Evolutionary conservation across 1,140 invertebrate species (phyloP), one percentile per base, ranked within the genome.

Genomic region (Leptestheria dahalacensis): DNA sequence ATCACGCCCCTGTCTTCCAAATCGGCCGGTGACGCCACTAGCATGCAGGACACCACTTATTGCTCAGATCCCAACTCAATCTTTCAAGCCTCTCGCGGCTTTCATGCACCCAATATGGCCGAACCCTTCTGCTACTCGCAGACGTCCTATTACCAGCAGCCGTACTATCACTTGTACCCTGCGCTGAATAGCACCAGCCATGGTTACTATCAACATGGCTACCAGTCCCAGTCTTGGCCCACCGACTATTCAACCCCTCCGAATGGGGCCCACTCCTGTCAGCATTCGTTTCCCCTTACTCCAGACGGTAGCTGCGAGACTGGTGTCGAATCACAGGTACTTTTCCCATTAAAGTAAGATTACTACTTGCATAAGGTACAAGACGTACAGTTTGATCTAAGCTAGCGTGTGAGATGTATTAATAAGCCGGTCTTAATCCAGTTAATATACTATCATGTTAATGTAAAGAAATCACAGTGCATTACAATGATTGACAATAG

Each of bases 1-100:
- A 72, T 72, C 15, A 65, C 74, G 9, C 68, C 69, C 0, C 15
- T 55, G 26, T 55, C 53, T 33, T 55, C 53, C 1, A 55, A 29
- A 55, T 55, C 53, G 26, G 53, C 26, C 25, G 53, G 53, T n/a
- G 53, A 55, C 26, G 53, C 20, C 18, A 29, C 25, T 29, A 29
- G 25, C n/a, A 55, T 41, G 25, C 53, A 15, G 28, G 52, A 3
- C 24, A 1, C 28, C 26, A 20, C 28, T 18, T 55, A 33, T 55
- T 55, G 26, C 53, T 29, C 53, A 26, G 33, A 41, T 6, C 15
- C 33, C 6, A 41, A 15, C 33, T 15, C 33, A 41, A 41, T 41
- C 6, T 41, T 41, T 41, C 33, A 41, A 15, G 6, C 33, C 6
- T 41, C 33, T 41, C 6, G 33, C 6, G 33, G 33, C 6, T 41